Conservation (phyloP, 2,797 vertebrate genomes). For the Sebastes oblongus region DNA sequence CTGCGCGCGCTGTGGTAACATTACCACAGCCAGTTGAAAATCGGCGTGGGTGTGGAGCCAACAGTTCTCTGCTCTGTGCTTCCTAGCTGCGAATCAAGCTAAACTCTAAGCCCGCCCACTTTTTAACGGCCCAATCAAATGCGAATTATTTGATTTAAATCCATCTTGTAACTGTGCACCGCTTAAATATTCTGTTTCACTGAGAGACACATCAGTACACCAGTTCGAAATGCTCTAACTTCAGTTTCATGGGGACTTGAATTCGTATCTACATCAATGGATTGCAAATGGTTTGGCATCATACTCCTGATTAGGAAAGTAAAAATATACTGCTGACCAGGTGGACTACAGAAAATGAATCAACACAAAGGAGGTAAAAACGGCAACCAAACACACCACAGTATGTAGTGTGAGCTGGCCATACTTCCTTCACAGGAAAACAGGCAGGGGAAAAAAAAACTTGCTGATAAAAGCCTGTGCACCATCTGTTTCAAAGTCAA, state of each 20-base stretch:
- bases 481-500: slow-evolving; percentile 75
- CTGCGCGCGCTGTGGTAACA: too few species aligned
- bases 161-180: too few species aligned
- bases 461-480: slow-evolving; percentile 56
- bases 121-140: too few species aligned
- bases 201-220: too few species aligned
- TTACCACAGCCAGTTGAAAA: too few species aligned
- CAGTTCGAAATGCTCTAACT: too few species aligned
- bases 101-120: too few species aligned
- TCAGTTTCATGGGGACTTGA: not conserved
- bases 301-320: not conserved
- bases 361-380: slow-evolving; percentile 4
- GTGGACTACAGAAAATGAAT: not conserved
- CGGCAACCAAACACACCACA: not conserved
- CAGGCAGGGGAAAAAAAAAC: not conserved
- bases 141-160: too few species aligned
- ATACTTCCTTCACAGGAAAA: slow-evolving; percentile 45
- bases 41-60: too few species aligned
- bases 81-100: too few species aligned
- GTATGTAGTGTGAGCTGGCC: slow-evolving; percentile 29
- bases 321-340: not conserved
- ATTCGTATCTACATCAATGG: not conserved
- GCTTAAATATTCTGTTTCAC: too few species aligned
- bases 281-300: not conserved
- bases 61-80: too few species aligned